A percentile compares a stretch with the other conserved stretches of the same genome.
These are phyloP conservation scores for Macrochelys suwanniensis DNA, from an alignment of 2,797 vertebrate species.

Conservation along the genomic window DNA sequence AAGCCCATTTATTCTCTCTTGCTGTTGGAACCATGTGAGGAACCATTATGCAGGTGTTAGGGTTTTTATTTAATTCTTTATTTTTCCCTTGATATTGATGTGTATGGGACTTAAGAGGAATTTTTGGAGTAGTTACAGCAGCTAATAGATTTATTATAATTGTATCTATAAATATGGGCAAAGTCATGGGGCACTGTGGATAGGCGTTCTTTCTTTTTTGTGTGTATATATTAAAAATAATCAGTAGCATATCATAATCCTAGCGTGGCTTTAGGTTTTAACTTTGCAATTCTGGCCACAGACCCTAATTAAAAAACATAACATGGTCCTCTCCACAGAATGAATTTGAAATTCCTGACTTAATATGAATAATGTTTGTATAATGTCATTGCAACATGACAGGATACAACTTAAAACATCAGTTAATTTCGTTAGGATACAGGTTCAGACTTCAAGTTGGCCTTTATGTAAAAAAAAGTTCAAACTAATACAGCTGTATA, in stretches of 20 bases:
- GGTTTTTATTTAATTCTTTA: background rate
- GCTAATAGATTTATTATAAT: background rate
- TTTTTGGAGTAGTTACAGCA: background rate
- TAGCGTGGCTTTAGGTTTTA: background rate
- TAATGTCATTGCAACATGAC: background rate
- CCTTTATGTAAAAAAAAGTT: background rate
- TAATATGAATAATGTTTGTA: background rate
- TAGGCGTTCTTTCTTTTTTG: background rate
- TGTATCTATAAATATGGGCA: background rate
- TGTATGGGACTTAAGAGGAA: background rate
- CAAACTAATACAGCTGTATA: background rate
- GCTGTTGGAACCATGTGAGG: background rate
- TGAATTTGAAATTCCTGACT: background rate
- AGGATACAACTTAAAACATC: background rate
- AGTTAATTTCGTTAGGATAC: background rate
- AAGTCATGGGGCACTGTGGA: background rate
- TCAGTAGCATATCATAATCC: background rate
- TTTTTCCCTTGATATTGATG: background rate
- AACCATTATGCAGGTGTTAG: background rate
- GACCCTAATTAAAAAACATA: background rate
- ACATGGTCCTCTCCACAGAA: background rate
- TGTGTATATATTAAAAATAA: background rate
- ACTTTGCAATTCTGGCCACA: background rate
- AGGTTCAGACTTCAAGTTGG: background rate
- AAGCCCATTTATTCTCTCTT: background rate